Conservation (phyloP, 1,140 invertebrate genomes). For the Halesus radiatus region DNA sequence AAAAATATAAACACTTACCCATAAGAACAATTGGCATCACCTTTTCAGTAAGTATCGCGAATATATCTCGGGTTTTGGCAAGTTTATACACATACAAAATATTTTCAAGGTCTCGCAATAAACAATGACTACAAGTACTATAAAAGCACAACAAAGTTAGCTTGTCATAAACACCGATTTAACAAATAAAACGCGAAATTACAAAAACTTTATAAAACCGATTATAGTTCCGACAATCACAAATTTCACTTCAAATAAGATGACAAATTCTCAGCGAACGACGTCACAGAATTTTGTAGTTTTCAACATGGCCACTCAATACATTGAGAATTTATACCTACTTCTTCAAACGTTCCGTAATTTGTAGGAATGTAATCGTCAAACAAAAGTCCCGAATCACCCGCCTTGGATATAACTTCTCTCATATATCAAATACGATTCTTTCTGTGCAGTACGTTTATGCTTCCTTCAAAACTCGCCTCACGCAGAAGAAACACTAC, state of each 20-base stretch:
- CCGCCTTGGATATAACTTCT: background rate
- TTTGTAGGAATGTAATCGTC: background rate
- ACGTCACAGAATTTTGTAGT: conserved; percentile 48
- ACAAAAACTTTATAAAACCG: background rate
- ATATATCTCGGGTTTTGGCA: conserved; percentile 26
- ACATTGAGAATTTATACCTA: conserved; percentile 36
- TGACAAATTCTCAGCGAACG: conserved; percentile 47
- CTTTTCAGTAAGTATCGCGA: conserved; percentile 17
- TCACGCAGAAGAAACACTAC: background rate
- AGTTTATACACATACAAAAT: conserved; percentile 40
- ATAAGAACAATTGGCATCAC: conserved; percentile 22
- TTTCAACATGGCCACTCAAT: conserved; percentile 54
- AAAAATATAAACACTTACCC: conserved; percentile 39
- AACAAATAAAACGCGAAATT: conserved; percentile 2
- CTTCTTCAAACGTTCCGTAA: conserved; percentile 5
- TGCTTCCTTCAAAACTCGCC: background rate
- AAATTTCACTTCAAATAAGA: conserved; percentile 39
- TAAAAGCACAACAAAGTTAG: conserved; percentile 34
- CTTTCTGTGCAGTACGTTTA: background rate
- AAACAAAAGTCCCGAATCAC: background rate
- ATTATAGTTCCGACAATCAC: conserved; percentile 36
- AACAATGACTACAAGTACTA: conserved; percentile 44
- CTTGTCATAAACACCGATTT: conserved; percentile 2
- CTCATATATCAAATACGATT: background rate
- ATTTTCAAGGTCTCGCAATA: conserved; percentile 52